Evolutionary conservation across 2,888 invertebrate species (phyloP).

Genomic region (Dioctria linearis): DNA sequence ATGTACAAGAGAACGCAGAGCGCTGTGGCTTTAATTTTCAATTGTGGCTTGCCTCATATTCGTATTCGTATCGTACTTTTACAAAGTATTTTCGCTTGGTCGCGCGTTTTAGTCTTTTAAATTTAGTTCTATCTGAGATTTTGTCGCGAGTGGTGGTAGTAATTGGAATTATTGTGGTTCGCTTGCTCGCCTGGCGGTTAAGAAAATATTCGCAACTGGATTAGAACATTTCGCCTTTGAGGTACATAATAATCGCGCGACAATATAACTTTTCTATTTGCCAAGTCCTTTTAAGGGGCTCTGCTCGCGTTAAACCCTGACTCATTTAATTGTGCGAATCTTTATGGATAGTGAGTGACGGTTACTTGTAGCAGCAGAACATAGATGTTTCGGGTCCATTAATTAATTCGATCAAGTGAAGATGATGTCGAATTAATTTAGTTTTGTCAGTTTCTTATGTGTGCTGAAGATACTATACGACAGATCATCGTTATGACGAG

Average conservation of each 20-base stretch:
- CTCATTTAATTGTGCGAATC: background rate
- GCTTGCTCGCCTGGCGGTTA: background rate
- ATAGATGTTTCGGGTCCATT: conserved; percentile 1
- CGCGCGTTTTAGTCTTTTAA: conserved; percentile 2
- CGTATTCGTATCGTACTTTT: background rate
- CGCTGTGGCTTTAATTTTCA: background rate
- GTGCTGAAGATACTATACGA: background rate
- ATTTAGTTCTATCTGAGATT: conserved; percentile 44
- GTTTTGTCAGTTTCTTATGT: conserved; percentile 19
- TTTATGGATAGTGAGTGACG: background rate
- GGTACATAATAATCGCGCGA: background rate
- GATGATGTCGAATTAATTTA: conserved; percentile 25
- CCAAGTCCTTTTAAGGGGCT: background rate
- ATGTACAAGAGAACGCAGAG: too few relatives aligned
- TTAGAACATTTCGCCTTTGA: background rate
- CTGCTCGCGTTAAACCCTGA: background rate
- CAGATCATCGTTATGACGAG: conserved; percentile 21
- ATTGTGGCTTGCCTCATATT: background rate
- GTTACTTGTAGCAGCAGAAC: background rate
- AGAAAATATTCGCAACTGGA: conserved; percentile 13
- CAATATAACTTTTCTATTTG: background rate
- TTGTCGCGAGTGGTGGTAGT: conserved; percentile 21
- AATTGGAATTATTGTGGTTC: background rate
- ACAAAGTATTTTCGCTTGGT: background rate
- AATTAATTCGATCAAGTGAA: conserved; percentile 17